A percentile compares a stretch with the other conserved stretches of the same genome.
Conservation (phyloP, 1,140 invertebrate species). For the Pemphigus obesinymphae region DNA sequence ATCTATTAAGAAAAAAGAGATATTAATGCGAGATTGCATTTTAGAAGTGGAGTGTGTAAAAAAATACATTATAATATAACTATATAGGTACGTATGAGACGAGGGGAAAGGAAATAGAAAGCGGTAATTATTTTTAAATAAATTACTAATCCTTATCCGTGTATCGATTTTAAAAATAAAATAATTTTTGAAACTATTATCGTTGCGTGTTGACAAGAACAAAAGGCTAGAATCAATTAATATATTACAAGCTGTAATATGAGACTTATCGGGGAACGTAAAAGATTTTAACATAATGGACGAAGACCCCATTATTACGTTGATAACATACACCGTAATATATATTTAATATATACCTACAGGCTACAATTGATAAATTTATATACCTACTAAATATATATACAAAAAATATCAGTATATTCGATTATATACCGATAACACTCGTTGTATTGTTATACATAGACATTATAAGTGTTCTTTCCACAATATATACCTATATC, state of each 20-base stretch:
- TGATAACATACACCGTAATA: background rate
- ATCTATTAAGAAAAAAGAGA: background rate
- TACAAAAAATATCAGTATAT: background rate
- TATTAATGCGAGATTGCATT: background rate
- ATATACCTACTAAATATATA: background rate
- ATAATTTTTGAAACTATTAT: background rate
- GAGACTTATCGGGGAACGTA: background rate
- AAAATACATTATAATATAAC: too few relatives aligned
- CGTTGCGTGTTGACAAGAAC: background rate
- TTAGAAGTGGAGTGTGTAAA: background rate
- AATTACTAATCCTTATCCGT: background rate
- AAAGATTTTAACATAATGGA: background rate
- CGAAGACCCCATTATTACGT: background rate
- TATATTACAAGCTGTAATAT: too few relatives aligned
- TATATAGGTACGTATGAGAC: background rate
- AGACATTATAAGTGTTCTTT: background rate
- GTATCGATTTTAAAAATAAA: background rate
- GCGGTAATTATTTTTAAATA: background rate
- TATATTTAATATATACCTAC: background rate
- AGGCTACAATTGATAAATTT: background rate
- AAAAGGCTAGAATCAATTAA: slow-evolving; percentile 3
- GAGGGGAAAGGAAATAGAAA: background rate
- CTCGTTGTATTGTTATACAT: background rate
- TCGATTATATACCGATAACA: background rate
- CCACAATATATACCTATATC: too few relatives aligned